These are phyloP conservation scores for Caenorhabditis panamensis DNA, from an alignment of 2,888 invertebrate species.

Conservation along the genomic window DNA sequence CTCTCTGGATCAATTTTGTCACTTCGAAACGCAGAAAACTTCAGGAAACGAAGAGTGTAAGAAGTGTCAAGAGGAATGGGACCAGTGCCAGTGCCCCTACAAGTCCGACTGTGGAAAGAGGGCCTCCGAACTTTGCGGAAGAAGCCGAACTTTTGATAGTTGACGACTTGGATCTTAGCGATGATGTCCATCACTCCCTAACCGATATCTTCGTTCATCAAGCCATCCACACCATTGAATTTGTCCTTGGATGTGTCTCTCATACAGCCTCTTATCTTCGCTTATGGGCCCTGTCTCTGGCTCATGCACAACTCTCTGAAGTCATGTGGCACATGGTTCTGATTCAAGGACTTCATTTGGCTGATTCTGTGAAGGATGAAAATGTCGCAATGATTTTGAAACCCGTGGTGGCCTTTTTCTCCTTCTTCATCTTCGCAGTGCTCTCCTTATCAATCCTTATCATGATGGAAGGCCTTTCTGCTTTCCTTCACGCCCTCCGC, in stretches of 20 bases:
- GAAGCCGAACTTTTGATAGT: conserved; percentile 36
- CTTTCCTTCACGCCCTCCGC: conserved; percentile 97
- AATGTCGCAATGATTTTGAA: conserved; percentile 87
- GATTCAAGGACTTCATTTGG: conserved; percentile 82
- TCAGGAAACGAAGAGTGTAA: conserved; percentile 32
- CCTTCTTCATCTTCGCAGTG: conserved; percentile 92
- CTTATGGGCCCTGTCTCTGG: conserved; percentile 97
- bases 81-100: conserved; percentile 38
- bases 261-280: conserved; percentile 99
- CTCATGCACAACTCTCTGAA: conserved; percentile 91
- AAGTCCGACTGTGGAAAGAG: conserved; percentile 12
- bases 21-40: no score
- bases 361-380: conserved; percentile 90
- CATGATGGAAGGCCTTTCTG: conserved; percentile 98
- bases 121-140: conserved; percentile 26
- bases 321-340: no score
- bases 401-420: conserved; percentile 84
- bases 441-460: conserved; percentile 90
- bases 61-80: conserved; percentile 28
- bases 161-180: conserved; percentile 39
- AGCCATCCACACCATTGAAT: conserved; percentile 98
- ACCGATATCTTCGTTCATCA: conserved; percentile 92
- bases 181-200: conserved; percentile 47
- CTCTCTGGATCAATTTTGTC: conserved; percentile 86
- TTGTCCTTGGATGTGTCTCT: conserved; percentile 96